Percentiles rank a stretch among this genome's conserved stretches.
Evolutionary conservation across 1,140 invertebrate species (phyloP).

Genomic region (Gonatopus flavifemur): DNA sequence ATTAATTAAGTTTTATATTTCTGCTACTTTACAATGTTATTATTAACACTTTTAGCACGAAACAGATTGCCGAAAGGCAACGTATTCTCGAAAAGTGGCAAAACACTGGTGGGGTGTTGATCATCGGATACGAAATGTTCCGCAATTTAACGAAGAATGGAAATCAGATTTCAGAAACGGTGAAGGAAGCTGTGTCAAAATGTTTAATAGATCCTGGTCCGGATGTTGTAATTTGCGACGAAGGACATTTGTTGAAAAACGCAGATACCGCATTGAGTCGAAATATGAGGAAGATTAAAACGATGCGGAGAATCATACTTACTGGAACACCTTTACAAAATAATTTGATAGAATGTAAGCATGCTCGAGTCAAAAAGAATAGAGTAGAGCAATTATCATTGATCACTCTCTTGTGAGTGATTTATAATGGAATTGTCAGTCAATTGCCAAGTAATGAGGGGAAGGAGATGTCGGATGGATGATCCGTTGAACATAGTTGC

Average conservation of each 20-base stretch:
- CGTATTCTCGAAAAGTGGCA: conserved; percentile 79
- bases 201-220: conserved; percentile 84
- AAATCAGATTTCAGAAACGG: conserved; percentile 67
- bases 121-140: conserved; percentile 97
- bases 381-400: too few species aligned
- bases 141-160: conserved; percentile 72
- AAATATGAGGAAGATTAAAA: conserved; percentile 78
- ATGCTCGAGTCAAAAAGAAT: too few species aligned
- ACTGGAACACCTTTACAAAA: conserved; percentile 97
- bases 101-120: conserved; percentile 82
- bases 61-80: conserved; percentile 69
- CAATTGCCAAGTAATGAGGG: too few species aligned
- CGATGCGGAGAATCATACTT: conserved; percentile 80
- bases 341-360: conserved; percentile 89
- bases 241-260: conserved; percentile 94
- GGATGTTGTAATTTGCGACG: conserved; percentile 90
- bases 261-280: conserved; percentile 83
- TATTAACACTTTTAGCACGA: conserved; percentile 55
- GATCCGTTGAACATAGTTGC: too few species aligned
- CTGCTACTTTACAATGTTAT: too few species aligned
- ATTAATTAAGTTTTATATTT: too few species aligned
- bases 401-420: too few species aligned
- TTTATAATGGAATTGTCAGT: too few species aligned
- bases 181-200: conserved; percentile 62
- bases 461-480: too few species aligned